Conservation (phyloP, 2,888 invertebrate species). For the Dolichomitus sp. region DNA sequence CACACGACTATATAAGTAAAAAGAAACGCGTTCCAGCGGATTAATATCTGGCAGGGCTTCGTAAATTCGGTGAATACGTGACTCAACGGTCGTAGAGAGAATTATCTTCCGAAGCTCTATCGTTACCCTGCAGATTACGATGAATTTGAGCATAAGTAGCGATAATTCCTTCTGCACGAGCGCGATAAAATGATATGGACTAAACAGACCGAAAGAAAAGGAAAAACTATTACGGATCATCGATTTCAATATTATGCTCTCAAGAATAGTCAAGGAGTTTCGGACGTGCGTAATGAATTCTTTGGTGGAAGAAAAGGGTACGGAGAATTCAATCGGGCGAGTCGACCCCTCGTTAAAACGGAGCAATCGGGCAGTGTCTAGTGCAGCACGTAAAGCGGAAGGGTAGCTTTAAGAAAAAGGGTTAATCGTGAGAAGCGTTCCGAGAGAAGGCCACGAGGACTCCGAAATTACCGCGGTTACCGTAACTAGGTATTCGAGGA, state of each 20-base stretch:
- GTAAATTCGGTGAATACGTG: constrained; percentile 35
- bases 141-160: background rate
- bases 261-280: constrained; percentile 13
- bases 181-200: background rate
- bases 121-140: constrained; percentile 12
- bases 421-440: background rate
- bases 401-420: constrained; percentile 12
- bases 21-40: constrained; percentile 5
- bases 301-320: constrained; percentile 1
- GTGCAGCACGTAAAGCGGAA: constrained; percentile 38
- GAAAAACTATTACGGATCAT: background rate
- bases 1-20: constrained; percentile 1
- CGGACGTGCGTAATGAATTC: constrained; percentile 13
- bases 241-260: background rate
- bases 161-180: background rate
- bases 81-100: constrained; percentile 23
- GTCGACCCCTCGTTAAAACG: constrained; percentile 56
- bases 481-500: constrained; percentile 24
- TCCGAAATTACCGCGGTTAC: constrained; percentile 35
- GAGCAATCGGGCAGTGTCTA: constrained; percentile 43
- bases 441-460: background rate
- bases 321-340: constrained; percentile 43
- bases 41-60: constrained; percentile 4
- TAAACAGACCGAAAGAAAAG: background rate
- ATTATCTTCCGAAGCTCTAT: constrained; percentile 32